phyloP scores from a whole-genome alignment of 92 coral and sea anemone species.

The Micromussa lordhowensis region DNA sequence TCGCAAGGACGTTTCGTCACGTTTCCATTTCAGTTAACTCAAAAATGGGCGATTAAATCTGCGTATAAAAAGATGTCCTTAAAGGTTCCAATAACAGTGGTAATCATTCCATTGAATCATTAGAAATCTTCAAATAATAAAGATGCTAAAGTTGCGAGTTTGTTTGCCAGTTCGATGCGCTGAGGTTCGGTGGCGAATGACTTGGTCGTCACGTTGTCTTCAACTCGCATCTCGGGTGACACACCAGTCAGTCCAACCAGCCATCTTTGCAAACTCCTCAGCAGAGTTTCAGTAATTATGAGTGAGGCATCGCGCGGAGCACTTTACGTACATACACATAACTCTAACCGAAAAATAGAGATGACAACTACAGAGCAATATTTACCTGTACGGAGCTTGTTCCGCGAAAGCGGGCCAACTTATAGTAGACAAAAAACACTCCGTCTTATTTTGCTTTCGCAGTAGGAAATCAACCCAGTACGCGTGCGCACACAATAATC shows the following conservation, averaged over 20 bases:
- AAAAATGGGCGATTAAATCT: constrained; percentile 86
- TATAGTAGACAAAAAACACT: constrained; percentile 70
- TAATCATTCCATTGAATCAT: constrained; percentile 10
- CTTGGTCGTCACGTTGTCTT: constrained; percentile 85
- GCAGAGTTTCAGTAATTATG: constrained; percentile 31
- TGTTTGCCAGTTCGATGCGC: constrained; percentile 19
- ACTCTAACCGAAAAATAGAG: constrained; percentile 24
- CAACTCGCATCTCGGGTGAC: constrained; percentile 84
- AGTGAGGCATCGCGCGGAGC: constrained; percentile 13
- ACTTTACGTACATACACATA: constrained; percentile 1
- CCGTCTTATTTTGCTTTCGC: constrained; percentile 98
- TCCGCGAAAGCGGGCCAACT: constrained; percentile 74
- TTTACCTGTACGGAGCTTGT: constrained; percentile 55
- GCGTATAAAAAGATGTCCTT: constrained; percentile 48
- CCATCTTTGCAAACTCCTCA: constrained; percentile 78
- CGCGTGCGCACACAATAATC: constrained; percentile 99
- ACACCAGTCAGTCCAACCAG: constrained; percentile 69
- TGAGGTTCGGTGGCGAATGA: constrained; percentile 37
- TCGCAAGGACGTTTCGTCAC: constrained; percentile 72
- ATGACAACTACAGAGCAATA: constrained; percentile 21
- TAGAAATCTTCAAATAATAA: constrained; percentile 16
- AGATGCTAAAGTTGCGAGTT: constrained; percentile 6
- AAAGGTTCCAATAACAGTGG: constrained; percentile 18
- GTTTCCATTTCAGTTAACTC: constrained; percentile 70
- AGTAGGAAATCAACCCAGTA: constrained; percentile 72